Conservation (phyloP, 1,140 invertebrate genomes). For the Nephila pilipes region DNA sequence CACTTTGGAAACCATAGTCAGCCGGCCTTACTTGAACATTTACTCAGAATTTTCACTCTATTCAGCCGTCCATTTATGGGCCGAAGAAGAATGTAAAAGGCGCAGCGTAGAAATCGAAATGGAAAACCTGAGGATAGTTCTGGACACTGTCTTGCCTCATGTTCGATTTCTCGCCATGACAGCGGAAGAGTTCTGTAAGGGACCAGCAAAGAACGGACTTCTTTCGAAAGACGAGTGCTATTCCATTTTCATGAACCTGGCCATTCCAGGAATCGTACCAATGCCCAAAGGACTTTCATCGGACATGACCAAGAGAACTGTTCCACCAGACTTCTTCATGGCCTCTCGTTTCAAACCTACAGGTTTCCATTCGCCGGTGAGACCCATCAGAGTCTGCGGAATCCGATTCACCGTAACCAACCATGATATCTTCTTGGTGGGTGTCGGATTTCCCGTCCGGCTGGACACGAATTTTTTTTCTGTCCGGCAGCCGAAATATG, state of each 20-base stretch:
- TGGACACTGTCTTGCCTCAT: slow-evolving; percentile 68
- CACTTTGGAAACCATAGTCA: slow-evolving; percentile 79
- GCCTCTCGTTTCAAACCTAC: slow-evolving; percentile 78
- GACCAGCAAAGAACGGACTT: slow-evolving; percentile 77
- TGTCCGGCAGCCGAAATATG: slow-evolving; percentile 78
- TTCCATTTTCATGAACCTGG: slow-evolving; percentile 79
- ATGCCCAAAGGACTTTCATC: slow-evolving; percentile 78
- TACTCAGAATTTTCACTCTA: slow-evolving; percentile 79
- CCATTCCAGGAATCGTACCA: slow-evolving; percentile 78
- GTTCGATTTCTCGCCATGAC: slow-evolving; percentile 79
- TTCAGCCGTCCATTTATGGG: slow-evolving; percentile 78
- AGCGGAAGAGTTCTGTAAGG: slow-evolving; percentile 79
- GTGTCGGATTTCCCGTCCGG: slow-evolving; percentile 78
- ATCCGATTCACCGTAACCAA: slow-evolving; percentile 78
- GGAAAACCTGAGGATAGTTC: slow-evolving; percentile 63
- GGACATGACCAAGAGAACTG: slow-evolving; percentile 78
- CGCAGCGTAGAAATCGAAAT: slow-evolving; percentile 74
- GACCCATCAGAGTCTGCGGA: slow-evolving; percentile 77
- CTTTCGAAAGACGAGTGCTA: slow-evolving; percentile 79
- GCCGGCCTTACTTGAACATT: slow-evolving; percentile 79
- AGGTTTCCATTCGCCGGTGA: slow-evolving; percentile 77
- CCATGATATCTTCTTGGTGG: slow-evolving; percentile 79
- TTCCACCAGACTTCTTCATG: slow-evolving; percentile 79
- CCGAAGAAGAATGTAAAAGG: slow-evolving; percentile 78
- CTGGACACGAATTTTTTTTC: slow-evolving; percentile 78